Percentiles rank a stretch among this genome's conserved stretches.
Conservation (phyloP, 2,113 vertebrate species). For the Fulmarus glacialis region DNA sequence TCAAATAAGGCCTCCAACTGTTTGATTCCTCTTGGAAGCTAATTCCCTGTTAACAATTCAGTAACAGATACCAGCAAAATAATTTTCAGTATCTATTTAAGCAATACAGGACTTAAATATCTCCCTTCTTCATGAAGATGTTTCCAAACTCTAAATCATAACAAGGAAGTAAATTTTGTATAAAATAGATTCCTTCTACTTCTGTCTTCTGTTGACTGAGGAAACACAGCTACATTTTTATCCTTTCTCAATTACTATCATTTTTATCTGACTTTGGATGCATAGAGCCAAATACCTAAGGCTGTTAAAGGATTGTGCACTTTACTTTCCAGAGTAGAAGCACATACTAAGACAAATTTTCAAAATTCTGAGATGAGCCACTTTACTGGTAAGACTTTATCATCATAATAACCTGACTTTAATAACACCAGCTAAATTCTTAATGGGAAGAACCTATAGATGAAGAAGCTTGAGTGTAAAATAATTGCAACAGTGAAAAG, state of each 20-base stretch:
- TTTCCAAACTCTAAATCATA: neutral
- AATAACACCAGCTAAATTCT: neutral
- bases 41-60: neutral
- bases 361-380: neutral
- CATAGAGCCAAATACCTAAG: neutral
- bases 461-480: neutral
- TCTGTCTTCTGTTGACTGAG: neutral
- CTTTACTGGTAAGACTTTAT: neutral
- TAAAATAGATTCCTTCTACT: neutral
- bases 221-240: neutral
- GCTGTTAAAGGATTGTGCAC: neutral
- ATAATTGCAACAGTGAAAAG: neutral
- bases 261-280: neutral
- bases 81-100: neutral
- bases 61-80: neutral
- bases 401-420: neutral
- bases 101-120: neutral
- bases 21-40: neutral
- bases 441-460: neutral
- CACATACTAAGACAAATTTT: neutral
- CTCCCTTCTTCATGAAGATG: neutral
- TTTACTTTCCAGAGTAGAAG: neutral
- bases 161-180: neutral
- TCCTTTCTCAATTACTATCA: neutral
- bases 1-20: neutral